These are phyloP conservation scores for Daktulosphaira vitifoliae DNA, from an alignment of 1,140 invertebrate genomes.

Conservation along the genomic window DNA sequence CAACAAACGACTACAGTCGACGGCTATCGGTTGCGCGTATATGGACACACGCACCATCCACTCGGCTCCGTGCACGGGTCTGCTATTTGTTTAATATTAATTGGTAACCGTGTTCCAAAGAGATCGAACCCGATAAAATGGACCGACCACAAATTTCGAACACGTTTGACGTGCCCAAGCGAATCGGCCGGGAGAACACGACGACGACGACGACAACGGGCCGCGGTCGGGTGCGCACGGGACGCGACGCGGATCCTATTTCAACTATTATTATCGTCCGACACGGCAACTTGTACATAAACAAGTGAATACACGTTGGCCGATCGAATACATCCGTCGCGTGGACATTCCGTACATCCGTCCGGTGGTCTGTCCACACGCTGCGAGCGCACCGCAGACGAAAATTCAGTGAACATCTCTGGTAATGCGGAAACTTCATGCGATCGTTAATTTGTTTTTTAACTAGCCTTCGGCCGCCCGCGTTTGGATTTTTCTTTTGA, in stretches of 20 bases:
- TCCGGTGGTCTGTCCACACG: no score
- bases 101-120: constrained; percentile 27
- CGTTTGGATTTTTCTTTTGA: no score
- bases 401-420: no score
- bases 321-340: no score
- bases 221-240: not conserved
- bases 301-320: no score
- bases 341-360: no score
- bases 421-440: no score
- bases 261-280: not conserved
- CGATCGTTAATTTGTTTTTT: no score
- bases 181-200: constrained; percentile 15
- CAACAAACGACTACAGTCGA: not conserved
- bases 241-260: constrained; percentile 20
- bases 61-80: not conserved
- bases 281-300: not conserved
- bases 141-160: constrained; percentile 32
- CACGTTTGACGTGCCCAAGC: constrained; percentile 31
- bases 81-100: constrained; percentile 33
- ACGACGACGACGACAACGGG: not conserved
- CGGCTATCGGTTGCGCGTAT: not conserved
- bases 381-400: no score
- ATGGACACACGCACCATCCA: not conserved
- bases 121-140: constrained; percentile 33
- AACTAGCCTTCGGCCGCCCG: no score